Conservation (phyloP, 2,888 invertebrate species). For the Drosophila ezoana region DNA sequence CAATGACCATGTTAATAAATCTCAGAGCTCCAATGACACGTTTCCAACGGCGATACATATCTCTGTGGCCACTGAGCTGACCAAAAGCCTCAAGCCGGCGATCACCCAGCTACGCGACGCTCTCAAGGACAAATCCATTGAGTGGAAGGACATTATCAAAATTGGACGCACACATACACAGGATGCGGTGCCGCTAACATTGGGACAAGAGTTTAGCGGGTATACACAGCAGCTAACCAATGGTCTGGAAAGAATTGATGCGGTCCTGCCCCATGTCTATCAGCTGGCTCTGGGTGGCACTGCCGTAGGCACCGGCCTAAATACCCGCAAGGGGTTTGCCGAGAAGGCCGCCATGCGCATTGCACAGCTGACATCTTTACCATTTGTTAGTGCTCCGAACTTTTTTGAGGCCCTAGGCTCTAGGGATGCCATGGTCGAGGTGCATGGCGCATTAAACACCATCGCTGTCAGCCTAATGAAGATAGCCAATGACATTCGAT, state of each 20-base stretch:
- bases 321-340: constrained; percentile 96
- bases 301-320: constrained; percentile 98
- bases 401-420: constrained; percentile 98
- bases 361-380: constrained; percentile 91
- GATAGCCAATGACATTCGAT: constrained; percentile 95
- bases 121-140: constrained; percentile 90
- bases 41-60: constrained; percentile 99
- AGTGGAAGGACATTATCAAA: constrained; percentile 96
- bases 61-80: constrained; percentile 94
- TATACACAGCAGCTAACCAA: constrained; percentile 94
- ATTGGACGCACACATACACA: constrained; percentile 94
- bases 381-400: constrained; percentile 97
- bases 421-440: constrained; percentile 98
- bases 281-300: constrained; percentile 97
- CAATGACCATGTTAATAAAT: constrained; percentile 99
- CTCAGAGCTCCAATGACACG: constrained; percentile 98
- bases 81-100: constrained; percentile 91
- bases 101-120: constrained; percentile 90
- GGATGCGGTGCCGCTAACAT: constrained; percentile 96
- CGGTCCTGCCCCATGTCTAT: constrained; percentile 94
- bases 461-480: constrained; percentile 97
- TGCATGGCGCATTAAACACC: constrained; percentile 96
- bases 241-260: constrained; percentile 92
- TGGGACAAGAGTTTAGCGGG: constrained; percentile 98
- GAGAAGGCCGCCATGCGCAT: constrained; percentile 95